phyloP scores from a whole-genome alignment of 2,888 invertebrate genomes.

The Spicauda simplicius region DNA sequence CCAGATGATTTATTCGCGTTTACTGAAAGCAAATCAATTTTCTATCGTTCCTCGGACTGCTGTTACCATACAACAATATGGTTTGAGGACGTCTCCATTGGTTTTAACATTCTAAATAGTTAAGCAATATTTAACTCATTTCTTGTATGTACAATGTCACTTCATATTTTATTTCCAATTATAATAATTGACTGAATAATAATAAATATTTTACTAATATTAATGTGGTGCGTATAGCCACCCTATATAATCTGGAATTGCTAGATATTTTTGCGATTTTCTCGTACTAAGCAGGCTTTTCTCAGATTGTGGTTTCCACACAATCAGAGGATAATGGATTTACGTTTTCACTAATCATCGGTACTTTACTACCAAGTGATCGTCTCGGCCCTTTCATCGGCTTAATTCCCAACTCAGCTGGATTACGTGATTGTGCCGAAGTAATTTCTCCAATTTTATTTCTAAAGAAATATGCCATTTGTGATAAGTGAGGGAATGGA shows the following conservation, averaged over 20 bases:
- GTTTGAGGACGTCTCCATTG: not conserved
- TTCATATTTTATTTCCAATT: not conserved
- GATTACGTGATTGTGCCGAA: conserved; percentile 1
- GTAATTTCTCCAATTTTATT: conserved; percentile 1
- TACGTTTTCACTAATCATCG: conserved; percentile 22
- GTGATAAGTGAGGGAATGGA: not conserved
- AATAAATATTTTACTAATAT: not conserved
- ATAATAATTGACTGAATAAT: not conserved
- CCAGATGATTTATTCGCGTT: conserved; percentile 21
- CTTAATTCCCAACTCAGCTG: conserved; percentile 1
- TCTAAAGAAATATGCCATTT: not conserved
- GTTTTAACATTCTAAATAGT: not conserved
- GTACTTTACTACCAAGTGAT: conserved; percentile 5
- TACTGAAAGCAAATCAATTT: conserved; percentile 28
- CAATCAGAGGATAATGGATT: conserved; percentile 29
- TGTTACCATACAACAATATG: not conserved
- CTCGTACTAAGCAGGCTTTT: conserved; percentile 15
- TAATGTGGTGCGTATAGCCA: not conserved
- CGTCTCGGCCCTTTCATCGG: conserved; percentile 5
- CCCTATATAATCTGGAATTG: conserved; percentile 6
- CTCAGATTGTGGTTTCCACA: conserved; percentile 19
- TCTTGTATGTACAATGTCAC: too few relatives aligned
- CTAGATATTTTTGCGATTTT: conserved; percentile 24
- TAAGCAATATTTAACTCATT: too few relatives aligned
- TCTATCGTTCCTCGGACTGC: conserved; percentile 14